Evolutionary conservation across 2,797 vertebrate genomes (phyloP), one percentile per base, ranked within the genome.

Genomic region (Rhyacichthys aspro): DNA sequence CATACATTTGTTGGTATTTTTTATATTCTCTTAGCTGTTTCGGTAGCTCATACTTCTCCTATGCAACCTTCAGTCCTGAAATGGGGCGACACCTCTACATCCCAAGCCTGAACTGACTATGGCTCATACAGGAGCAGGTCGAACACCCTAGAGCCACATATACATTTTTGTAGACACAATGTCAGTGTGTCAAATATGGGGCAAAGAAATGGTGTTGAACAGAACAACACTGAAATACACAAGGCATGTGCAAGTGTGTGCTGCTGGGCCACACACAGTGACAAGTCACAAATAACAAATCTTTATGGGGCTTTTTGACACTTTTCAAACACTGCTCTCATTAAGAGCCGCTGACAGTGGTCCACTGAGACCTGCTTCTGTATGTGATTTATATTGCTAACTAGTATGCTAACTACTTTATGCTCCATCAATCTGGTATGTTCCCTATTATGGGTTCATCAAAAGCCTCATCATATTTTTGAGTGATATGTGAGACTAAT

Each of bases 391-490:
- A 34, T 43, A 55, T 8, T 1, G n/a, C n/a, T n/a, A n/a, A n/a
- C 50, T 54, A 1, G 33, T 5, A 7, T 11, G n/a, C 19, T 28
- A 47, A 47, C 2, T 28, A 23, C 42, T 56, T 17, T 9, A 55
- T 42, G 11, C 12, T 8, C 37, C 38, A 59, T 18, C 16, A 38
- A 33, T 55, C 41, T 36, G 17, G n/a, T n/a, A 11, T 55, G 42
- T 11, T 39, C 9, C 9, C 9, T 39, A 10, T 55, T n/a, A 49
- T 28, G 44, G 2, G 36, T 43, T 57, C 41, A 34, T 46, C 16
- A 55, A 46, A 16, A 43, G 34, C 61, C 11, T 49, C 11, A 43
- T 49, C 12, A 10, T 43, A 63, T 50, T 65, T 74, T 59, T 59
- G 9, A 66, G 32, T 14, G 52, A 57, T 63, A 59, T 17, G 23